phyloP scores from a whole-genome alignment of 2,113 vertebrate species.

The Rhipidura dahli region DNA sequence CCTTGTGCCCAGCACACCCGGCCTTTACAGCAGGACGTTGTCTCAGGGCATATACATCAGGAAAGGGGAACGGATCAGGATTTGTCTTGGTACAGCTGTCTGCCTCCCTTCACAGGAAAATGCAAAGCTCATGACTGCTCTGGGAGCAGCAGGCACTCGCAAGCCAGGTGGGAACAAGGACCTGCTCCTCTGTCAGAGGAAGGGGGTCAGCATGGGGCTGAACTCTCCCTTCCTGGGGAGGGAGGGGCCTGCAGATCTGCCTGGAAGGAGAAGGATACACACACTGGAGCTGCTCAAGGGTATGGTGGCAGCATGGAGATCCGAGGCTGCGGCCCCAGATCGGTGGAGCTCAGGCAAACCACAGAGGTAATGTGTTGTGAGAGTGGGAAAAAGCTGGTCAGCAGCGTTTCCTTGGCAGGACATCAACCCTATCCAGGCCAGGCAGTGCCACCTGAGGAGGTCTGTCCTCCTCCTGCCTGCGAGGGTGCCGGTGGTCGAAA shows the following conservation, averaged over 20 bases:
- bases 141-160: neutral
- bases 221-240: neutral
- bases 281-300: neutral
- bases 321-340: neutral
- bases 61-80: neutral
- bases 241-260: neutral
- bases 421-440: neutral
- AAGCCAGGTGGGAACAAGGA: neutral
- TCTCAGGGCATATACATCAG: neutral
- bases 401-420: slow-evolving; percentile 53
- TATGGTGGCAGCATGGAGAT: neutral
- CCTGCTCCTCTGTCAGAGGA: neutral
- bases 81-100: neutral
- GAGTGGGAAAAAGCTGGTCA: slow-evolving; percentile 32
- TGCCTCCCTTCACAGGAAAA: neutral
- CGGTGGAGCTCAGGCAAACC: slow-evolving; percentile 10
- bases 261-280: slow-evolving; percentile 2
- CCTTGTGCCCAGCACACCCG: neutral
- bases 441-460: slow-evolving; percentile 21
- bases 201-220: neutral
- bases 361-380: slow-evolving; percentile 54
- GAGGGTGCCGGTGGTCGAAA: neutral
- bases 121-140: neutral
- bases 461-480: neutral
- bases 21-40: neutral